A percentile compares a stretch with the other conserved stretches of the same genome.
phyloP scores from a whole-genome alignment of 2,888 invertebrate species.

The Nipponacmea schrenckii region DNA sequence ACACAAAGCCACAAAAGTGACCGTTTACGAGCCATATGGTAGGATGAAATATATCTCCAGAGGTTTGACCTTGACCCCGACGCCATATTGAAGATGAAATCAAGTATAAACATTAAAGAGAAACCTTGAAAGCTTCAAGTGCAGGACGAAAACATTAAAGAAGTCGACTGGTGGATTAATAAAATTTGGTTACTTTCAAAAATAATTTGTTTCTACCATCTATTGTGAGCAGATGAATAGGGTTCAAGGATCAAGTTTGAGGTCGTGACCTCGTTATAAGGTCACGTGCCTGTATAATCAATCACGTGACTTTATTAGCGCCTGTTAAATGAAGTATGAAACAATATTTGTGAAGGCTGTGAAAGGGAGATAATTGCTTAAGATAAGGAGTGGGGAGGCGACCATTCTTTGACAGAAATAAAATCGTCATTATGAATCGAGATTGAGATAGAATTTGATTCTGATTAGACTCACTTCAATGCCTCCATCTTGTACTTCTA shows the following conservation, averaged over 20 bases:
- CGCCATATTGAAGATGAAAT: neutral
- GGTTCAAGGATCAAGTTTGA: neutral
- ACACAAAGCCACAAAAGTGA: neutral
- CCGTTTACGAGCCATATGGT: constrained; percentile 5
- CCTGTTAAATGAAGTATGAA: neutral
- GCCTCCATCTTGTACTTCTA: neutral
- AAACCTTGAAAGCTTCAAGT: no score
- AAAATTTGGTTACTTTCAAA: neutral
- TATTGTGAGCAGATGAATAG: neutral
- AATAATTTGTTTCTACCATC: neutral
- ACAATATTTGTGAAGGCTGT: neutral
- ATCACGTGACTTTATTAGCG: constrained; percentile 4
- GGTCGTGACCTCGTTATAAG: neutral
- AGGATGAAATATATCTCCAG: neutral
- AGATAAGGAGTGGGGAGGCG: neutral
- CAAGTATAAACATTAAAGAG: constrained; percentile 1
- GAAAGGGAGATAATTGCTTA: neutral
- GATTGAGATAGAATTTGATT: neutral
- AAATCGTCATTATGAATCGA: neutral
- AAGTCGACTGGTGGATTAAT: no score
- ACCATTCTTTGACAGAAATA: neutral
- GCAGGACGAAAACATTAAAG: no score
- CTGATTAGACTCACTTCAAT: neutral
- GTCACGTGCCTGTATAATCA: neutral
- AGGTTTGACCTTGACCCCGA: neutral